Percentiles rank a stretch among this genome's conserved stretches.
Evolutionary conservation across 2,888 invertebrate genomes (phyloP).

Genomic region (Ceratothoa steindachneri): DNA sequence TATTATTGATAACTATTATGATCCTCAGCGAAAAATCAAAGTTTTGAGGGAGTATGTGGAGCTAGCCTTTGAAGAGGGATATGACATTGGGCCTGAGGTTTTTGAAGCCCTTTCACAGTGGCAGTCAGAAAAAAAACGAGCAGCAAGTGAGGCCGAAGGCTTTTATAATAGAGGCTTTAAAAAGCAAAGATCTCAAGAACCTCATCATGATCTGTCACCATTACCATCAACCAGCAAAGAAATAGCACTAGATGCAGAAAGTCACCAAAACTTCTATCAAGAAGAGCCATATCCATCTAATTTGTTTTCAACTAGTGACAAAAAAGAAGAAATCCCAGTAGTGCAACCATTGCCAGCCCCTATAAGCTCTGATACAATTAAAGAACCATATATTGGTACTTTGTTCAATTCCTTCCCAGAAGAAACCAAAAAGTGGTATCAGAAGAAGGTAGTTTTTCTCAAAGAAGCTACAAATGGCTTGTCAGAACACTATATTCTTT

Average conservation of each 20-base stretch:
- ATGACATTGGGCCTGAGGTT: neutral
- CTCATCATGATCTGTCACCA: neutral
- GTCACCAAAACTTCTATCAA: too few species aligned
- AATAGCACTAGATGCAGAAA: too few species aligned
- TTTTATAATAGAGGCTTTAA: neutral
- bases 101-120: neutral
- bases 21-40: neutral
- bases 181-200: neutral
- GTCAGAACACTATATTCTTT: neutral
- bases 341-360: neutral
- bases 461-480: neutral
- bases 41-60: neutral
- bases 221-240: neutral
- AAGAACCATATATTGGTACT: neutral
- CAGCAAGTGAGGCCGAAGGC: neutral
- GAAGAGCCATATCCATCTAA: too few species aligned
- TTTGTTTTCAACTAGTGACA: neutral
- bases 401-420: conserved; percentile 2
- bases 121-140: neutral
- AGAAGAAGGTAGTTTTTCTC: neutral
- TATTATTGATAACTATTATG: conserved; percentile 3
- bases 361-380: too few species aligned
- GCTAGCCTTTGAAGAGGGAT: neutral
- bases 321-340: neutral
- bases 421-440: neutral